Evolutionary conservation across 2,113 vertebrate genomes (phyloP).

Genomic region (Myotis brandtii): DNA sequence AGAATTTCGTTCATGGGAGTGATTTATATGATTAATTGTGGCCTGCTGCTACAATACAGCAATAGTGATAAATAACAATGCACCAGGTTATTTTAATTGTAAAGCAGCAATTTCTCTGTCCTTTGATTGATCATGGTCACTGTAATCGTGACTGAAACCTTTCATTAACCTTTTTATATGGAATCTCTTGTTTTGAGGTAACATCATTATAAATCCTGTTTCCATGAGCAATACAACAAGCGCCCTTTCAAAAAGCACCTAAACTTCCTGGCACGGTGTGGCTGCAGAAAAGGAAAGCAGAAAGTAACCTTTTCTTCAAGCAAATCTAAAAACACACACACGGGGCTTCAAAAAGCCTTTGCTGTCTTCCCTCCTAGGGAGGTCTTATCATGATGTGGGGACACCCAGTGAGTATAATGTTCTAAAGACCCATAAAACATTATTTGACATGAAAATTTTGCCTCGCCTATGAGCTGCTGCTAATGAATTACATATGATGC

Average conservation of each 20-base stretch:
- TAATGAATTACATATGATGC: constrained; percentile 79
- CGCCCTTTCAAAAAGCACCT: constrained; percentile 70
- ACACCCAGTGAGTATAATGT: constrained; percentile 61
- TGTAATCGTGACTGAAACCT: constrained; percentile 83
- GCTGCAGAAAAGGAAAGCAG: constrained; percentile 20
- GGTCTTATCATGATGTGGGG: constrained; percentile 53
- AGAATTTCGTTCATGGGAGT: constrained; percentile 60
- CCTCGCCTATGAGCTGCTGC: constrained; percentile 48
- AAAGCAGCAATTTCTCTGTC: constrained; percentile 80
- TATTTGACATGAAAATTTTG: constrained; percentile 75
- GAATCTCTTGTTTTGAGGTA: constrained; percentile 84
- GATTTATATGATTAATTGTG: constrained; percentile 83
- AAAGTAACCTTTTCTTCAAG: background rate
- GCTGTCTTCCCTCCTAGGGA: constrained; percentile 13
- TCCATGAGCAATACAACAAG: constrained; percentile 60
- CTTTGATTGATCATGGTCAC: constrained; percentile 82
- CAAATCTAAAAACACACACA: background rate
- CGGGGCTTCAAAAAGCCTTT: background rate
- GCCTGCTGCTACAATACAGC: constrained; percentile 72
- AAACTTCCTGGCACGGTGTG: constrained; percentile 50
- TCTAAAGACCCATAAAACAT: constrained; percentile 75
- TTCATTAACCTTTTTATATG: constrained; percentile 86
- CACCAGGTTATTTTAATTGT: constrained; percentile 82
- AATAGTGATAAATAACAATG: constrained; percentile 80
- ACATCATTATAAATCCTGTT: constrained; percentile 76